phyloP scores from a whole-genome alignment of 2,113 vertebrate species.

The Laterallus jamaicensis region DNA sequence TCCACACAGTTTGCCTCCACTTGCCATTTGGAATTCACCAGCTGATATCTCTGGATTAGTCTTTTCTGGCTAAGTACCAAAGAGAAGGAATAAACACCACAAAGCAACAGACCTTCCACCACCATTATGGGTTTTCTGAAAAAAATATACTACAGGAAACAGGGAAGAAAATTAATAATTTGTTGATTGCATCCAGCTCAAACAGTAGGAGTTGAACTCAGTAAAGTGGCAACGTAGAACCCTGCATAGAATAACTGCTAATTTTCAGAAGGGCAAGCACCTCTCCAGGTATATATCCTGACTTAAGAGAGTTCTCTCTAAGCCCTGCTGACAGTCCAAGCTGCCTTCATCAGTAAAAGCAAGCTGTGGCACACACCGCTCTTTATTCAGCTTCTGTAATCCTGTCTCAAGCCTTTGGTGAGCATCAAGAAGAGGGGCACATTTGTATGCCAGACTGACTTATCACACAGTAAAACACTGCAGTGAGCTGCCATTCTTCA shows the following conservation, averaged over 20 bases:
- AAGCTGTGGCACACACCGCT: not conserved
- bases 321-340: not conserved
- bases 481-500: not conserved
- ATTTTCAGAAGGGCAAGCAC: not conserved
- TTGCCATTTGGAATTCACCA: not conserved
- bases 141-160: not conserved
- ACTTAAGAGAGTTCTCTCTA: not conserved
- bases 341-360: not conserved
- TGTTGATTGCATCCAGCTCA: not conserved
- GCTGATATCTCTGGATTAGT: not conserved
- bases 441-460: not conserved
- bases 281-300: not conserved
- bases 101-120: not conserved
- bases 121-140: not conserved
- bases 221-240: not conserved
- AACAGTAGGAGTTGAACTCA: not conserved
- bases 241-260: not conserved
- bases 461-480: not conserved
- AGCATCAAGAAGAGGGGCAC: not conserved
- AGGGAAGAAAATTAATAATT: not conserved
- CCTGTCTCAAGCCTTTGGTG: constrained; percentile 5
- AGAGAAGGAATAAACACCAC: not conserved
- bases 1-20: not conserved
- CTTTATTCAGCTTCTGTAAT: constrained; percentile 47
- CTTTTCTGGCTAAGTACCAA: not conserved